phyloP scores from a whole-genome alignment of 2,888 invertebrate species.

The Entomobrya proxima region DNA sequence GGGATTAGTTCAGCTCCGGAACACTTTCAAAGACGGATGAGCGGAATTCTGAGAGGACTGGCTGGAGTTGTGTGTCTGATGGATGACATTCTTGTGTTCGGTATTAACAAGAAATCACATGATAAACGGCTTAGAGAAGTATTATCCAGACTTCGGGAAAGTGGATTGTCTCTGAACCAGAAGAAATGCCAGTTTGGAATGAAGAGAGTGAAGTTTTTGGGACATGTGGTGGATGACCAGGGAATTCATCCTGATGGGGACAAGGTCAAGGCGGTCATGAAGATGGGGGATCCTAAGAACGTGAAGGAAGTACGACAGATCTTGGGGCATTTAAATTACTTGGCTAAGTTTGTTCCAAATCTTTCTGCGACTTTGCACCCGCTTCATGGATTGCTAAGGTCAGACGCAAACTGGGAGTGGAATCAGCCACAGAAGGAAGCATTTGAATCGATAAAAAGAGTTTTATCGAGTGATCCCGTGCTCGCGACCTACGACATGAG shows the following conservation, averaged over 20 bases:
- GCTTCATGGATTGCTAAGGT: not conserved
- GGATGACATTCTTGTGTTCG: not conserved
- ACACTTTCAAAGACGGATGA: conserved; percentile 57
- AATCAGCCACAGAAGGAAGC: not conserved
- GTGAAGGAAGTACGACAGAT: too few relatives aligned
- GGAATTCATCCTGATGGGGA: too few relatives aligned
- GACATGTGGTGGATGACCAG: conserved; percentile 75
- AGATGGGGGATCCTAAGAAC: too few relatives aligned
- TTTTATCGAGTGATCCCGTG: not conserved
- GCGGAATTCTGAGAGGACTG: conserved; percentile 76
- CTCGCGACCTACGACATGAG: not conserved
- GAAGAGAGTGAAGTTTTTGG: conserved; percentile 74
- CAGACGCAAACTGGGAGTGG: not conserved
- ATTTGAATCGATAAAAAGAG: too few relatives aligned
- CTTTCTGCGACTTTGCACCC: not conserved
- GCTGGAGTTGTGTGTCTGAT: not conserved
- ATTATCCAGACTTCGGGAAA: too few relatives aligned
- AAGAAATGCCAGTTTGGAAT: conserved; percentile 76
- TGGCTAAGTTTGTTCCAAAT: not conserved
- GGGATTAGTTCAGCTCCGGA: conserved; percentile 34
- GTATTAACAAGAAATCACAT: not conserved
- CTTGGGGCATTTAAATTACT: not conserved
- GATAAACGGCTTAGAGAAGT: too few relatives aligned
- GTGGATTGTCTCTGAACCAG: conserved; percentile 38
- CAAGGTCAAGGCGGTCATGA: too few relatives aligned